Evolutionary conservation across 2,888 invertebrate species (phyloP), one percentile per base, ranked within the genome.

Genomic region (Mesoligia furuncula): DNA sequence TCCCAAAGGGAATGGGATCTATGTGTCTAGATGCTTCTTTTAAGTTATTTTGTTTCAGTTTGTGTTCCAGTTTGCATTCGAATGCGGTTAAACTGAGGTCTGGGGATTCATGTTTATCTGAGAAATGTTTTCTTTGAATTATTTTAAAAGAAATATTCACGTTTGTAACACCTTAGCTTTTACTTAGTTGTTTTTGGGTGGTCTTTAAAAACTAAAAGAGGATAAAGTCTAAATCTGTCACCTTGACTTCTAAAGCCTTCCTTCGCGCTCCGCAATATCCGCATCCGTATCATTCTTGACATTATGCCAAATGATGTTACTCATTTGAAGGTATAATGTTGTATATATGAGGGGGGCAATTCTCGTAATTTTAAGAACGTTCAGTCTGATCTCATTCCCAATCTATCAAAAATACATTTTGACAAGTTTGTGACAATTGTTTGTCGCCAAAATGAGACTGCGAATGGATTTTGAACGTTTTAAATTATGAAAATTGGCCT

Each of bases 11-110:
- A 79, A 81, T 76, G 17, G 27, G 77, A 80, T 80, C 27, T 75
- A 79, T 85, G 68, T 84, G 77, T 81, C 76, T 81, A 73, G 67
- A 48, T 51, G 39, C 54, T 73, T 78, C 71, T 66, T 78, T 83
- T 73, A 67, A 80, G 76, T 79, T 81, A 72, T 75, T 81, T 79
- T 73, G 48, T 73, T 73, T 77, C 57, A 51, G 65, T 72, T 83
- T 65, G 62, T 70, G 6, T 67, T 84, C 69, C 48, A 68, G 76
- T 57, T 64, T 65, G 51, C 24, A 68, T 76, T 76, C 31, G 45
- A 51, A 68, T 72, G 39, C 61, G 66, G 42, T 59, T 64, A 70
- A 82, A 69, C 64, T 64, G 72, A 45, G 36, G 48, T 51, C 70
- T 48, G 70, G 42, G 69, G 67, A 71, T 73, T 54, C 48, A 70